Conservation (phyloP, 2,113 vertebrate genomes). For the Sylvia atricapilla region DNA sequence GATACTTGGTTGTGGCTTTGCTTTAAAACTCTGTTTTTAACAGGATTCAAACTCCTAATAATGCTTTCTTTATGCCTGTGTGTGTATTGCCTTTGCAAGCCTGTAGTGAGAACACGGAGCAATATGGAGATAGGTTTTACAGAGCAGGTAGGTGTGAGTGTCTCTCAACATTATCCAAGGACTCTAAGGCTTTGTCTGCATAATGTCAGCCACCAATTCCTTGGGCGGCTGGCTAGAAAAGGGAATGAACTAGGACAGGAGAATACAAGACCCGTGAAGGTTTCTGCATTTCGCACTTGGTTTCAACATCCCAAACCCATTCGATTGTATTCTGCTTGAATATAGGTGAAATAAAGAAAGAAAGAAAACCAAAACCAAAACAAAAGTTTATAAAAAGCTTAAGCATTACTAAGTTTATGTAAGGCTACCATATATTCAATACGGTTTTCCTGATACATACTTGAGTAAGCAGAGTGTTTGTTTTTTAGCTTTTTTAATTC, state of each 20-base stretch:
- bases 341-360: not conserved
- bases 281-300: not conserved
- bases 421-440: not conserved
- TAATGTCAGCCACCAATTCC: not conserved
- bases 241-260: not conserved
- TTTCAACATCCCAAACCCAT: not conserved
- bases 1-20: not conserved
- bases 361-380: too few species aligned
- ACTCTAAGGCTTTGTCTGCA: not conserved
- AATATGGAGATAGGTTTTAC: not conserved
- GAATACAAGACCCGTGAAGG: fast-evolving
- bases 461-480: not conserved
- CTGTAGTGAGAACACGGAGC: fast-evolving
- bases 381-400: not conserved
- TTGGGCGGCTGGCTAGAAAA: not conserved
- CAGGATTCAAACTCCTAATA: not conserved
- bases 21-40: not conserved
- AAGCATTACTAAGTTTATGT: fast-evolving
- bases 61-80: not conserved
- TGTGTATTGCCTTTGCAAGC: not conserved
- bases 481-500: not conserved
- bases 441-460: not conserved
- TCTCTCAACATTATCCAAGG: fast-evolving
- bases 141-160: not conserved
- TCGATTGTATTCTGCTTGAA: not conserved